Evolutionary conservation across 2,113 vertebrate genomes (phyloP), one percentile per base, ranked within the genome.

Genomic region (Pheucticus melanocephalus): DNA sequence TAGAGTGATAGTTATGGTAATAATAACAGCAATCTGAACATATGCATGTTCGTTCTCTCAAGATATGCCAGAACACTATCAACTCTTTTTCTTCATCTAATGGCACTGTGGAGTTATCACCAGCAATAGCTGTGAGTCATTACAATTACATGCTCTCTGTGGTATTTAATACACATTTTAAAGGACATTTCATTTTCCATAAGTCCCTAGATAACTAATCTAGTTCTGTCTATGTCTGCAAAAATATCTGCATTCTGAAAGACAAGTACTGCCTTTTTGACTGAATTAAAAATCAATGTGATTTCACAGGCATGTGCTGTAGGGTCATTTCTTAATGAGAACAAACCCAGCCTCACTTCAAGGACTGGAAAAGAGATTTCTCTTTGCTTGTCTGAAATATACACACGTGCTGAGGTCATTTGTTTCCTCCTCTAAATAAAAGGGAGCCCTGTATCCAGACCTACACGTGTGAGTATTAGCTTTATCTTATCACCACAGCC

Each of bases 401-500:
- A 61, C 27, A 59, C 35, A 27, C 5, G 1, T 37, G 60, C 44
- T 59, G 77, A 82, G 66, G 63, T 42, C 7, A 47, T 80, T 83
- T 88, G 37, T 78, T 94, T 92, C 76, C 77, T 22, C 22, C 10
- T 40, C 54, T 71, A 95, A 96, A 82, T 91, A 95, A 88, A 77
- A 83, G 37, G 31, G 15, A 66, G 22, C 28, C 73, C 83, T 75
- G 56, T 79, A 59, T 80, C 19, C 76, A 95, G 85, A 90, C 47
- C 39, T 64, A 64, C 79, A 85, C 0, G 4, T 89, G 66, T 91
- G 78, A 70, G 65, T 61, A 80, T 81, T 86, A 92, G 50, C 65
- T 95, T 94, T 96, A 93, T 93, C 85, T 93, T 95, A 85, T 56
- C 79, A 59, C 45, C 47, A 68, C 25, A 80, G 59, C 75, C 78